Evolutionary conservation across 1,140 invertebrate species (phyloP), one percentile per base, ranked within the genome.

Genomic region (Zelostemma sp.): DNA sequence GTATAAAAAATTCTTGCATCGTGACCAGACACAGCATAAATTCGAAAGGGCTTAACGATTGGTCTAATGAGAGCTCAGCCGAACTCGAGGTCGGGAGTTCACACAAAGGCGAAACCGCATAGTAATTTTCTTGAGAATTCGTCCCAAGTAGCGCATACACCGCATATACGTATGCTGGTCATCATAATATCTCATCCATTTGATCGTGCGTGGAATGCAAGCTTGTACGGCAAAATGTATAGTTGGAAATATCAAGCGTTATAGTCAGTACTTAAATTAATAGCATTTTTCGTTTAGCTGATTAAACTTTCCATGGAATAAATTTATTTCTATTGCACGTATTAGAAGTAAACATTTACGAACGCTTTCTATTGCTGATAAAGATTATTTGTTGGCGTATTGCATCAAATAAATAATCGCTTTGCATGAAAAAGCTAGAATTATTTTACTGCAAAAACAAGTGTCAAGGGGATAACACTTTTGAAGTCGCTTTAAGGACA

Each of bases 21-120:
- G 53, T 65, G 47, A 47, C 72, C 59, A 56, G 60, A 76, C 70
- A 62, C 70, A 74, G 71, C 68, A 79, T 79, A 77, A 79, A 79
- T 79, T 79, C 68, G 74, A 72, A 72, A 75, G 68, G 76, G 72
- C 70, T 79, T 77, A 77, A 62, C 74, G 74, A 76, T 76, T 72
- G 74, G 74, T 77, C 72, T 79, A 79, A 78, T 75, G 77, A 79
- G 75, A 72, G 51, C 62, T 57, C 64, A 62, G 64, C 59, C 64
- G 56, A 71, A 76, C 50, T 59, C 60, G 64, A 63, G 71, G 67
- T 77, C 73, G 68, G 63, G 65, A 76, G 67, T 77, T 79, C 65
- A 69, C 72, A 63, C 65, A 71, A 76, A 72, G 72, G 74, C 48
- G 49, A 77, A 79, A 79, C 74, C 75, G 46, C 74, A 68, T 69